Base-by-base conservation (phyloP, 2,113 vertebrate species). In the Nyctereutes procyonoides region DNA sequence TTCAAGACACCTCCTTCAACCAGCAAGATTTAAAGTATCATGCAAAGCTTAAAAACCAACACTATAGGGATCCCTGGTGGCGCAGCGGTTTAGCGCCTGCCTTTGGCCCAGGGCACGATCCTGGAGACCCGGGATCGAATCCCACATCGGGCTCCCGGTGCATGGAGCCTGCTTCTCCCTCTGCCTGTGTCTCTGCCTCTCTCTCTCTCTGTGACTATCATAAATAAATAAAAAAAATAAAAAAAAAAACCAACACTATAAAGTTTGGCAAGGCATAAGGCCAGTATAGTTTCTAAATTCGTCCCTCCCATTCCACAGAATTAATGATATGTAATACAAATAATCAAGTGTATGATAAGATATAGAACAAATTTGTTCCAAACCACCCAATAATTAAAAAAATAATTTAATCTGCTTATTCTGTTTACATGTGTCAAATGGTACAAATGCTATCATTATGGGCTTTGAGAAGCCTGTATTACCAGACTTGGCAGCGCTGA, bases 321-420 rank as follows among this genome's bases (percentile, higher is more conserved):
- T 24, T 74, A 97, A 77, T 90, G 13, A 35, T n/a, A 80, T 5
- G 1, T 55, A 93, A 91, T 16, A 85, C 30, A 89, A 85, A 94
- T 55, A 90, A 94, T 58, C 38, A 95, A 81, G 2, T 67, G 15
- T 77, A 67, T 38, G 83, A 35, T 67, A 96, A 98, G 56, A 56
- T 38, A 67, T 53, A 87, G 17, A 88, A 4, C 48, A 93, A 67
- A 76, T 71, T 22, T 84, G 32, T 94, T 92, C 51, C 43, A 83
- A 90, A 90, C 69, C 11, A 96, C 48, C 22, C 79, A 56, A 94
- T 51, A 94, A 90, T 80, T 82, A 32, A 90, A 95, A 96, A 89
- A 19, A 32, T 26, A 51, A 90, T 67, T 77, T 85, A 89, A 69
- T 62, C 43, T 89, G 55, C 69, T 94, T 84, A 62, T 71, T 85